phyloP scores from a whole-genome alignment of 2,888 invertebrate species.

The Tribolium freemani region DNA sequence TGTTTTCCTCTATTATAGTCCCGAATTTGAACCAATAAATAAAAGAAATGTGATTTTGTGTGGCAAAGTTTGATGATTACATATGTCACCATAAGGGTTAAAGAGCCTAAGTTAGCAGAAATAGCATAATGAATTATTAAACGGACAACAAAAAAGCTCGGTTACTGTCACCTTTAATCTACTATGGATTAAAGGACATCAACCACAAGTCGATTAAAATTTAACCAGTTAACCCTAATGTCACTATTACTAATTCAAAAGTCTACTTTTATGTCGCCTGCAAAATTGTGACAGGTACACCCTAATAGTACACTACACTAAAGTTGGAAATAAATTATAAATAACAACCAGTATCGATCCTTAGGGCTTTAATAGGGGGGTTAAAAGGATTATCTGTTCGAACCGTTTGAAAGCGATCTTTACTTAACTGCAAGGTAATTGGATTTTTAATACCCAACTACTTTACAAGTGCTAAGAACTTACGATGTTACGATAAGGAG shows the following conservation, averaged over 20 bases:
- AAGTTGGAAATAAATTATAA: not conserved
- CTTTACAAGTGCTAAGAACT: not conserved
- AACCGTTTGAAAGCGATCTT: not conserved
- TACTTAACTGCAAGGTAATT: not conserved
- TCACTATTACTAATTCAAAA: not conserved
- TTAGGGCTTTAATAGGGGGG: not conserved
- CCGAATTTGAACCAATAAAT: not conserved
- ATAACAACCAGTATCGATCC: not conserved
- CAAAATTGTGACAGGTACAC: not conserved
- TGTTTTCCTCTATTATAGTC: not conserved
- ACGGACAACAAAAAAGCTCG: not conserved
- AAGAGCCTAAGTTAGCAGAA: not conserved
- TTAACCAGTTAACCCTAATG: not conserved
- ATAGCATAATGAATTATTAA: not conserved
- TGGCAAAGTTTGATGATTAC: not conserved
- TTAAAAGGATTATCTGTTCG: not conserved
- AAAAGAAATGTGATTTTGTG: not conserved
- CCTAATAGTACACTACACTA: not conserved
- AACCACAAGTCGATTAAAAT: not conserved
- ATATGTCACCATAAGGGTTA: not conserved
- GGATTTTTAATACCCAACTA: not conserved
- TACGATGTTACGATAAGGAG: not conserved
- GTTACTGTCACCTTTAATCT: no score
- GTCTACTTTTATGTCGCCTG: not conserved
- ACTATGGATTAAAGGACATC: not conserved